Percentiles rank a stretch among this genome's conserved stretches.
These are phyloP conservation scores for Tenthredo distinguenda DNA, from an alignment of 2,888 invertebrate genomes.

Conservation along the genomic window DNA sequence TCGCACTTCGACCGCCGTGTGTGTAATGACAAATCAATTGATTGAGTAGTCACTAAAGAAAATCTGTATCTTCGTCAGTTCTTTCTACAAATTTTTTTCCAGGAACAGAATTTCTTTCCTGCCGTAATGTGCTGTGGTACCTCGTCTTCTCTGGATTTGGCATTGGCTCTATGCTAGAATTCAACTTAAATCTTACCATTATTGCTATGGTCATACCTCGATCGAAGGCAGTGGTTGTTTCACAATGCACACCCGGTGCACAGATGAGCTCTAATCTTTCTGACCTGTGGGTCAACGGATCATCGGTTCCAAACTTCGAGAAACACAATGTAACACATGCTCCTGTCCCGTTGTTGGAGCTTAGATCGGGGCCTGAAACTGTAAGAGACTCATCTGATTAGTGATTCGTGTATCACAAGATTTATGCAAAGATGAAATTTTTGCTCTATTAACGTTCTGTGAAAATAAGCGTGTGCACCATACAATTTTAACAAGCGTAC, in stretches of 20 bases:
- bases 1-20: neutral
- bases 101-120: conserved; percentile 62
- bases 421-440: neutral
- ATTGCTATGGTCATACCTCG: conserved; percentile 82
- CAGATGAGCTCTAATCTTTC: conserved; percentile 46
- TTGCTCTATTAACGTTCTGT: too few species aligned
- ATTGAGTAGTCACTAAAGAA: neutral
- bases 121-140: conserved; percentile 81
- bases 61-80: neutral
- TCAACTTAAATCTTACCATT: conserved; percentile 85
- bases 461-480: too few species aligned
- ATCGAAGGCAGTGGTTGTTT: conserved; percentile 62
- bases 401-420: neutral
- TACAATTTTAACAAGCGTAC: too few species aligned
- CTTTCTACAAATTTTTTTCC: neutral
- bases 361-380: neutral
- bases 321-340: conserved; percentile 9
- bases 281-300: conserved; percentile 28
- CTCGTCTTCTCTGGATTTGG: conserved; percentile 84
- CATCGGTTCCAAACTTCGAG: neutral
- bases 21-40: neutral
- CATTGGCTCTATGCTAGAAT: conserved; percentile 85
- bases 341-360: neutral
- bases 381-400: conserved; percentile 18
- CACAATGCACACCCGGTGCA: conserved; percentile 66